Evolutionary conservation across 2,113 vertebrate genomes (phyloP), one percentile per base, ranked within the genome.

Genomic region (Chelonoidis abingdonii): DNA sequence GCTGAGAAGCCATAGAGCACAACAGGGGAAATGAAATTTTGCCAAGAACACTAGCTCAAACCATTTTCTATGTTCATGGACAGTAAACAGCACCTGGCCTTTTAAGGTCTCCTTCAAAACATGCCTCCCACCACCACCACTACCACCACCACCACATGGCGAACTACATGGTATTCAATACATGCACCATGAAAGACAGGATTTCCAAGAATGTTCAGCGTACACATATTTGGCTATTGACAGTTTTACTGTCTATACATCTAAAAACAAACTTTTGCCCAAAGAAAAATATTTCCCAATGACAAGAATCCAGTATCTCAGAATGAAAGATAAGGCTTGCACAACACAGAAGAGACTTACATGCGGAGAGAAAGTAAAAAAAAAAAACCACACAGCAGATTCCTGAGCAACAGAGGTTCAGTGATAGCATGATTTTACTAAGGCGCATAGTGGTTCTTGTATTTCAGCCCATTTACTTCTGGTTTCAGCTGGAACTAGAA

Each of bases 1-100:
- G 88, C 92, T 22, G 86, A 87, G 86, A 93, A 89, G 87, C 62
- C 89, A 87, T 93, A 89, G 94, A 88, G 93, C 87, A 93, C 0
- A 0, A 88, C 27, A 83, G 54, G 16, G 24, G 62, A 95, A 86
- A 35, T 5, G 17, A 89, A 38, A 65, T 83, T 94, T 65, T 89
- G 95, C 86, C 86, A 87, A 47, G 86, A 87, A 76, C 50, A 75
- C 88, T 86, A 91, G 27, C 38, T 62, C 85, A 91, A 49, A 62
- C 41, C 31, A 7, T 75, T 41, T 96, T 92, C 59, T 81, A 79
- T 57, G 75, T 10, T 57, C n/a, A 56, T 69, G 38, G 83, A 91
- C 52, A 85, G 65, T 59, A 94, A 79, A 44, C 7, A 75, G 57
- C 75, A 54, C 75, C 62, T 89, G 78, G 47, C 17, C 19, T 86